Percentiles rank a stretch among this genome's conserved stretches.
These are phyloP conservation scores for Aphyosemion australe DNA, from an alignment of 2,113 vertebrate species.

Conservation along the genomic window DNA sequence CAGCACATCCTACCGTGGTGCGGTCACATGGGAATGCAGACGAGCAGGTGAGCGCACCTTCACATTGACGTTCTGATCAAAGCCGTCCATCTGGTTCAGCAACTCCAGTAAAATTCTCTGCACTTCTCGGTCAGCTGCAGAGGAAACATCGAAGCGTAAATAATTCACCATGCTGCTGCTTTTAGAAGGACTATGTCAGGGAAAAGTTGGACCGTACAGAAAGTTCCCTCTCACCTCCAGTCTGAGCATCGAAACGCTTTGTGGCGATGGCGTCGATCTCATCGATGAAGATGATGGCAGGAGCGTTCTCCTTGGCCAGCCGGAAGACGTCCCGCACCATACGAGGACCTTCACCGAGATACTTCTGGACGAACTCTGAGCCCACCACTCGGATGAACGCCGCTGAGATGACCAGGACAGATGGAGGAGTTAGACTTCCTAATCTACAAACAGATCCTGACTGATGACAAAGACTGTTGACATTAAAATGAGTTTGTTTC, in stretches of 20 bases:
- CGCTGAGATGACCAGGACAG: slow-evolving; percentile 71
- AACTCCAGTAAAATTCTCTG: slow-evolving; percentile 93
- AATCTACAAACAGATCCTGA: not conserved
- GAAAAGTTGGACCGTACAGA: not conserved
- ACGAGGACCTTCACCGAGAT: slow-evolving; percentile 91
- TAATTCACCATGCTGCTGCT: not conserved
- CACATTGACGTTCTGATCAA: slow-evolving; percentile 95
- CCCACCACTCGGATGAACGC: slow-evolving; percentile 96
- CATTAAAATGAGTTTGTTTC: no score
- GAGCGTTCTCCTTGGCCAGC: slow-evolving; percentile 95
- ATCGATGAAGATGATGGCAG: slow-evolving; percentile 96
- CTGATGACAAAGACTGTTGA: no score
- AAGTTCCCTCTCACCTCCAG: slow-evolving; percentile 80
- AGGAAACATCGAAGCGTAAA: not conserved
- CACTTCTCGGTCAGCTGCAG: slow-evolving; percentile 90
- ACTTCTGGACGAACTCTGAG: slow-evolving; percentile 97
- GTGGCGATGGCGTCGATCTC: slow-evolving; percentile 97
- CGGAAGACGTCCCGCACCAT: slow-evolving; percentile 96
- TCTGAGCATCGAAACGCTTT: slow-evolving; percentile 96
- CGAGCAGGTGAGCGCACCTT: slow-evolving; percentile 78
- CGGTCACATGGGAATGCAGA: slow-evolving; percentile 15
- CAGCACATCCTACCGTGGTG: not conserved
- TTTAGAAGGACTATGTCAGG: not conserved
- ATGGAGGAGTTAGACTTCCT: not conserved
- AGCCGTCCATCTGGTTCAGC: slow-evolving; percentile 96